A percentile compares a stretch with the other conserved stretches of the same genome.
These are phyloP conservation scores for Atta colombica DNA, from an alignment of 1,140 invertebrate genomes.

Conservation along the genomic window DNA sequence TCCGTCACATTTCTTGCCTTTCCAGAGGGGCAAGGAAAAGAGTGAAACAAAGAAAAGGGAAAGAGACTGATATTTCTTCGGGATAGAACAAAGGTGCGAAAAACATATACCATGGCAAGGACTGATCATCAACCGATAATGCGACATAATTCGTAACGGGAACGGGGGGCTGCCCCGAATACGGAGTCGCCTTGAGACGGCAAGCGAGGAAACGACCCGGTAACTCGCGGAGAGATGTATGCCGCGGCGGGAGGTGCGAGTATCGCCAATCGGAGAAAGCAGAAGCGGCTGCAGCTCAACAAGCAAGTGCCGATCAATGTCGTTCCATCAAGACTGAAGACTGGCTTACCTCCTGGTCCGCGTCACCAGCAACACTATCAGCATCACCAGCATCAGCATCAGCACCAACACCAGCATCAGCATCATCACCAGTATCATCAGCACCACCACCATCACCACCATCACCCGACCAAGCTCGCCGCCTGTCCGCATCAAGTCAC, in stretches of 20 bases:
- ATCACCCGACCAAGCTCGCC: conserved; percentile 65
- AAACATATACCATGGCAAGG: conserved; percentile 11
- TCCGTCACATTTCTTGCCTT: conserved; percentile 81
- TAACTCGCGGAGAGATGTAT: conserved; percentile 79
- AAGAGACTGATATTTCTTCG: conserved; percentile 7
- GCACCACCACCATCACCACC: conserved; percentile 73
- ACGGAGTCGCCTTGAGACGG: conserved; percentile 78
- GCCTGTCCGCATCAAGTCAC: conserved; percentile 57
- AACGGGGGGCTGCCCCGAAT: conserved; percentile 69
- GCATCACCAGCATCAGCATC: conserved; percentile 67
- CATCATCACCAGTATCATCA: conserved; percentile 75
- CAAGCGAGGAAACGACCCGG: conserved; percentile 43
- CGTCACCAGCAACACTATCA: conserved; percentile 67
- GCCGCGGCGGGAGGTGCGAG: conserved; percentile 84
- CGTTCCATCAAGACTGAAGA: conserved; percentile 66
- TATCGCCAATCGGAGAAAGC: conserved; percentile 83
- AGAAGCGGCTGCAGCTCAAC: conserved; percentile 82
- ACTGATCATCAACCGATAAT: conserved; percentile 52
- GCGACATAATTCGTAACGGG: conserved; percentile 73
- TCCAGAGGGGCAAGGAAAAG: conserved; percentile 74
- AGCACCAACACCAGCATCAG: conserved; percentile 67
- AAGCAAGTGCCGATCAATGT: conserved; percentile 73
- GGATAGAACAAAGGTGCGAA: conserved; percentile 21
- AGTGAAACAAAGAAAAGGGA: conserved; percentile 19
- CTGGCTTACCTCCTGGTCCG: conserved; percentile 38